Conservation (phyloP, 2,888 invertebrate species). For the Petrolisthes manimaculis region DNA sequence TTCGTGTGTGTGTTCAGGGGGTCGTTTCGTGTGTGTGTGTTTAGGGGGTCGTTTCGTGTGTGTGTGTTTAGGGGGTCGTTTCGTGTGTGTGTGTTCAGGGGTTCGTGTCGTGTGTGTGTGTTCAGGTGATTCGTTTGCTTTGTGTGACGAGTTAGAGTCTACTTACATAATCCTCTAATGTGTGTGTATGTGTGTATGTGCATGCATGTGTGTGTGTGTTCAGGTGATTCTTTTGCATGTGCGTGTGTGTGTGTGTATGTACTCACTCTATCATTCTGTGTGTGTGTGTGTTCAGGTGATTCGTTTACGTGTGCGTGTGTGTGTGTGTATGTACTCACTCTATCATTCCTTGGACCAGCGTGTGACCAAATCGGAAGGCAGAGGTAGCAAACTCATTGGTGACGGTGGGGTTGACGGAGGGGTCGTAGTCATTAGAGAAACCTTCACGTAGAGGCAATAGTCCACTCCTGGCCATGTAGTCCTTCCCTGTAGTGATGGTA, state of each 20-base stretch:
- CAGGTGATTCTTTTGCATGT: too few relatives aligned
- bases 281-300: neutral
- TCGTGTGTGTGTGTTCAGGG: too few relatives aligned
- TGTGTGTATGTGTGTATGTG: too few relatives aligned
- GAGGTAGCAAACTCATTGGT: constrained; percentile 53
- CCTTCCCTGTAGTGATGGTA: constrained; percentile 10
- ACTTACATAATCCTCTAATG: too few relatives aligned
- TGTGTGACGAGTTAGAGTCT: neutral
- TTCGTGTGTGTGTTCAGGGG: too few relatives aligned
- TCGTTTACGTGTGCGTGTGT: too few relatives aligned
- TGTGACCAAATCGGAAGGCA: constrained; percentile 63
- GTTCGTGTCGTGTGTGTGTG: neutral
- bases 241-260: too few relatives aligned
- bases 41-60: too few relatives aligned
- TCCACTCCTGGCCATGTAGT: constrained; percentile 13
- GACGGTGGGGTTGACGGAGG: constrained; percentile 28
- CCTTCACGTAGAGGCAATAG: constrained; percentile 35
- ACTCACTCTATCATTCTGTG: constrained; percentile 29
- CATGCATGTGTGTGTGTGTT: neutral
- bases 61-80: too few relatives aligned
- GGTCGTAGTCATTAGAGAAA: constrained; percentile 36
- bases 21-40: too few relatives aligned
- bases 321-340: constrained; percentile 15
- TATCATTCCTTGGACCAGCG: constrained; percentile 30
- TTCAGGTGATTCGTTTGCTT: neutral